These are phyloP conservation scores for Euleptes europaea DNA, from an alignment of 2,113 vertebrate genomes.

Conservation along the genomic window DNA sequence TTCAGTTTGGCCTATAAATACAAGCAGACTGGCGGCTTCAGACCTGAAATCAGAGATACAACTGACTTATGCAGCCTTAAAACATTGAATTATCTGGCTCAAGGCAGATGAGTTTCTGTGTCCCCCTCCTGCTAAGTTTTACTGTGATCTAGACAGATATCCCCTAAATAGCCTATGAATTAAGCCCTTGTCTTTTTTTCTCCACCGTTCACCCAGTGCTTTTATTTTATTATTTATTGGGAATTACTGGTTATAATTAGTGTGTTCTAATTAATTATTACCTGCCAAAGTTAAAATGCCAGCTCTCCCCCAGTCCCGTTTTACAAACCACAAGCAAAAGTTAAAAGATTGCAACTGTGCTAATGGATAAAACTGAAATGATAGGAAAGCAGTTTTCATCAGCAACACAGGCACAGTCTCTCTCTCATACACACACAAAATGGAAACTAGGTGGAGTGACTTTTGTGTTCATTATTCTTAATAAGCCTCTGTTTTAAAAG, in stretches of 20 bases:
- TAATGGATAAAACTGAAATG: constrained; percentile 1
- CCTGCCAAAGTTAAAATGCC: neutral
- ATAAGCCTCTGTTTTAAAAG: constrained; percentile 7
- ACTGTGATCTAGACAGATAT: neutral
- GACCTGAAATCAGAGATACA: neutral
- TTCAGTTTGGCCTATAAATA: neutral
- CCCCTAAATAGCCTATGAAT: neutral
- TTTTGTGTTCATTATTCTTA: neutral
- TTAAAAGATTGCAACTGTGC: neutral
- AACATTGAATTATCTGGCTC: neutral
- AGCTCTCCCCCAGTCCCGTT: neutral
- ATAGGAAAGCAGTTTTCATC: constrained; percentile 8
- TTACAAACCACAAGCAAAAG: constrained; percentile 12
- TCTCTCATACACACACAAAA: neutral
- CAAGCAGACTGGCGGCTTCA: neutral
- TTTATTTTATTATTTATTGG: constrained; percentile 33
- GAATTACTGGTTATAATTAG: constrained; percentile 21
- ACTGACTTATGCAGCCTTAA: neutral
- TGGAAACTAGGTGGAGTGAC: neutral
- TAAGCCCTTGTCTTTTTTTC: neutral
- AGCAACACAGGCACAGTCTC: neutral
- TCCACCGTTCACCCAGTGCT: neutral
- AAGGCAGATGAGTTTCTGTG: neutral
- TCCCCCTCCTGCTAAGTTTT: neutral
- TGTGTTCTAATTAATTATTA: constrained; percentile 18